Evolutionary conservation across 2,113 vertebrate genomes (phyloP), one percentile per base, ranked within the genome.

Genomic region (Numenius arquata): DNA sequence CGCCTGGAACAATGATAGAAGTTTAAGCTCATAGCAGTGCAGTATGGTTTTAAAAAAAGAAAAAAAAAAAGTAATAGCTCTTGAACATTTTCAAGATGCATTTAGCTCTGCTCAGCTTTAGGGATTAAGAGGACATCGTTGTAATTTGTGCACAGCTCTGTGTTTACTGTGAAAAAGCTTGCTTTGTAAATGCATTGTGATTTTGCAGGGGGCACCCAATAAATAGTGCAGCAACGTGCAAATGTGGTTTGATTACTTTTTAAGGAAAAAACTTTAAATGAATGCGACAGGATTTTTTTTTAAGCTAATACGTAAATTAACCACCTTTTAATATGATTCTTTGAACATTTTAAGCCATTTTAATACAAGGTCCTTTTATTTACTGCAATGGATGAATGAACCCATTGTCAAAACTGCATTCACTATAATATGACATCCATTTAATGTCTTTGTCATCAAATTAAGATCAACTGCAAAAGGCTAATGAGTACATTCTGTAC

Each of bases 401-500:
- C 41, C 52, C 34, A 78, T 45, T 88, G 75, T 91, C 76, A 89
- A 87, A 72, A 95, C 85, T 95, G 65, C 65, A 70, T 88, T 88
- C 91, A 76, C 41, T 80, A 17, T 79, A 89, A 92, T 41, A 34
- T 8, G 16, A 66, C 72, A 78, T 65, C 86, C 41, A 78, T 97
- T 97, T 89, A 96, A 89, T 91, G 70, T 63, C 59, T 90, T 89
- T 92, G 52, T 96, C 81, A 73, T 94, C 87, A 86, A 88, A 97
- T 94, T 93, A 95, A 89, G 78, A 95, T 84, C 53, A 95, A 90
- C 70, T 89, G 56, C 36, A 90, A 91, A 83, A 94, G 61, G 21
- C 40, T 94, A 88, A 89, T 93, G 62, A 84, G 84, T 85, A 65
- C 45, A 29, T 81, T 81, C 23, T 50, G 45, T 59, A 71, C 50